Evolutionary conservation across 2,113 vertebrate genomes (phyloP).

Genomic region (Platichthys stellatus): DNA sequence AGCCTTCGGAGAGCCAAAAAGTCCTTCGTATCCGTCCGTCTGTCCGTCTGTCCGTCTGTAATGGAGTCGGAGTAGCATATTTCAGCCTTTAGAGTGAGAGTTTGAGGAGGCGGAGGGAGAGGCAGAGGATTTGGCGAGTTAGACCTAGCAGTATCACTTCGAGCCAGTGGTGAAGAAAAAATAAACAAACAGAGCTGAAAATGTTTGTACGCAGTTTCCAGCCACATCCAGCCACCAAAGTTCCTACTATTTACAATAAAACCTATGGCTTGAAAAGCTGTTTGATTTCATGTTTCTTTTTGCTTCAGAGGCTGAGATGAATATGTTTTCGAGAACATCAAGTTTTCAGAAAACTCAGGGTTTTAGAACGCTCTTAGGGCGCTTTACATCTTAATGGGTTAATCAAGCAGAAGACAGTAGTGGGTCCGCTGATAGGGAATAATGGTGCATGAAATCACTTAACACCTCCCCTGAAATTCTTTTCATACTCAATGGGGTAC

Average conservation of each 20-base stretch:
- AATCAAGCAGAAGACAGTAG: slow-evolving; percentile 25
- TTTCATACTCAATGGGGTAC: not conserved
- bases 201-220: not conserved
- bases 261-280: too few species aligned
- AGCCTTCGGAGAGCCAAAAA: too few species aligned
- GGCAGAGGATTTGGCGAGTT: too few species aligned
- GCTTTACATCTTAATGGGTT: not conserved
- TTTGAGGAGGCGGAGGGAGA: too few species aligned
- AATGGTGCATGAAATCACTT: slow-evolving; percentile 24
- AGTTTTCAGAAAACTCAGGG: not conserved
- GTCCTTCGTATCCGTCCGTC: too few species aligned
- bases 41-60: too few species aligned
- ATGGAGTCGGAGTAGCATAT: too few species aligned
- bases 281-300: not conserved
- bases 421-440: not conserved
- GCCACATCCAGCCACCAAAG: not conserved
- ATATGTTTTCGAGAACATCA: not conserved
- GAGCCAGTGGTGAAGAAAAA: too few species aligned
- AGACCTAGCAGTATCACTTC: too few species aligned
- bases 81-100: too few species aligned
- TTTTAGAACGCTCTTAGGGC: not conserved
- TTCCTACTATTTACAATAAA: not conserved
- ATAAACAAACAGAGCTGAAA: too few species aligned
- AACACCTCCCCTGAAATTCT: slow-evolving; percentile 4
- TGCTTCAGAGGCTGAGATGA: not conserved